Evolutionary conservation across 2,888 invertebrate genomes (phyloP), one percentile per base, ranked within the genome.

Genomic region (Ennomos quercinarius): DNA sequence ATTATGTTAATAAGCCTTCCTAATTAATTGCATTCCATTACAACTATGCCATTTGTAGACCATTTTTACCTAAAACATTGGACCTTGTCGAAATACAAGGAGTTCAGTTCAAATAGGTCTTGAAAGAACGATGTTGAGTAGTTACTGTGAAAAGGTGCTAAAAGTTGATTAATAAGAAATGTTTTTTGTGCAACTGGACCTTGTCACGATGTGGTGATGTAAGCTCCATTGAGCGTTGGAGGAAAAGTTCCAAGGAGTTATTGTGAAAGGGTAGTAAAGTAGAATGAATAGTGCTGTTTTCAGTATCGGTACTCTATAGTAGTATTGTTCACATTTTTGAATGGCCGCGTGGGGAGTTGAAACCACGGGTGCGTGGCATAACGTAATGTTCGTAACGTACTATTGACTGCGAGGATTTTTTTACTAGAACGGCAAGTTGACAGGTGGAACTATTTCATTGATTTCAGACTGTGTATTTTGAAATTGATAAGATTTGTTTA

Each of bases 11-110:
- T 60, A 35, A 41, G 11, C 17, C 39, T 51, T 35, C 45, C 42
- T 50, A 42, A 61, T 48, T 56, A 51, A 55, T 61, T 56, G 48
- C 51, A 48, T 34, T 10, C 50, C 43, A 46, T 58, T 58, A 53
- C 53, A 45, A 44, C 13, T 42, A 38, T 50, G 35, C 41, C 41
- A 42, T 50, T 42, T 36, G 36, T 42, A 41, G 40, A 40, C 17
- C 35, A 38, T 39, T 13, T 27, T 13, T 27, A 43, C 49, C 44
- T 38, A 9, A 40, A 39, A 35, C 40, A 36, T 12, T 10, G 27
- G 1, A 43, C 44, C 11, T 12, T 52, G 44, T 44, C 38, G 10
- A 11, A 34, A 34, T 44, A 17, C 10, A 10, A 42, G 36, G 11
- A 10, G 2, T 0, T 45, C 2, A 27, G 27, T 5, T 27, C 0